Evolutionary conservation across 2,888 invertebrate genomes (phyloP).

Genomic region (Coelinius sp.): DNA sequence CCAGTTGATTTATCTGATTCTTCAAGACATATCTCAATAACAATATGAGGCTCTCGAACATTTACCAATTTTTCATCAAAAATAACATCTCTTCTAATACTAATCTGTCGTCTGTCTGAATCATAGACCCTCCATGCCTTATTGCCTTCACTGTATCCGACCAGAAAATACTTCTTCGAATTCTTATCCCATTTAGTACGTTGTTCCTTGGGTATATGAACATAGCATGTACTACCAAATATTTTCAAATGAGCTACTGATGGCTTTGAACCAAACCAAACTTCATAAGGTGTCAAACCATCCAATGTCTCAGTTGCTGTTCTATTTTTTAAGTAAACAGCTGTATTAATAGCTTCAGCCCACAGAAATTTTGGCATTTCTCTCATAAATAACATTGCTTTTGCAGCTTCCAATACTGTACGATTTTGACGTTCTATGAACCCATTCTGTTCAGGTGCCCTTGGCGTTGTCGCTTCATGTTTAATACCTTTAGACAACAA

Average conservation of each 20-base stretch:
- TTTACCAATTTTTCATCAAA: conserved; percentile 21
- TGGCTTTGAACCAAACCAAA: conserved; percentile 53
- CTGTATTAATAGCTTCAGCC: conserved; percentile 49
- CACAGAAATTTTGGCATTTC: conserved; percentile 48
- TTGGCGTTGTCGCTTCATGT: conserved; percentile 27
- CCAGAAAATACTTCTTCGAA: conserved; percentile 51
- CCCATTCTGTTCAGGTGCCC: conserved; percentile 36
- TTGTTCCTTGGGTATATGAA: conserved; percentile 42
- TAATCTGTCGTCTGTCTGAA: conserved; percentile 41
- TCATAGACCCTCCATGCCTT: conserved; percentile 51
- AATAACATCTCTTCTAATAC: conserved; percentile 43
- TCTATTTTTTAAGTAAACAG: conserved; percentile 49
- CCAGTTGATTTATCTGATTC: not conserved
- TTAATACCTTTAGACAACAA: conserved; percentile 32
- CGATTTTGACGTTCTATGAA: conserved; percentile 33
- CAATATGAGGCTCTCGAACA: conserved; percentile 14
- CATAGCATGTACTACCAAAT: too few species aligned
- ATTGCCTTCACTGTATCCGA: conserved; percentile 46
- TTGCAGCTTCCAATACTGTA: conserved; percentile 30
- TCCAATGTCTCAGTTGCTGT: conserved; percentile 49
- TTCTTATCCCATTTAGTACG: conserved; percentile 53
- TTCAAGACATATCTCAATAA: not conserved
- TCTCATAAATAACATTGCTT: conserved; percentile 49
- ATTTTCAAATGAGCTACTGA: too few species aligned
- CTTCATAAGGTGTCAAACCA: conserved; percentile 51